A percentile compares a stretch with the other conserved stretches of the same genome.
phyloP scores from a whole-genome alignment of 2,113 vertebrate species.

The Tachycineta bicolor region DNA sequence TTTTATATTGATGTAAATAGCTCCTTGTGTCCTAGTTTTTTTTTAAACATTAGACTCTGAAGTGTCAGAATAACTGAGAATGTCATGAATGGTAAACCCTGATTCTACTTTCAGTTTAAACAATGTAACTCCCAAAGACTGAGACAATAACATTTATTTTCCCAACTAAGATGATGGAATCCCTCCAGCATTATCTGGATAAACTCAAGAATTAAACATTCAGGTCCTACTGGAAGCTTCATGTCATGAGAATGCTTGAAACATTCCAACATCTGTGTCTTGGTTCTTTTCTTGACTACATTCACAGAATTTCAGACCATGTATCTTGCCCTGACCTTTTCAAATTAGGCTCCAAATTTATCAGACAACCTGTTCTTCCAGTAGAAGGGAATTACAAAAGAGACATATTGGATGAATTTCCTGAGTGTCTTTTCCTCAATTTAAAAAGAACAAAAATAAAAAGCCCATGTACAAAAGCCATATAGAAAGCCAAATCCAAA shows the following conservation, averaged over 20 bases:
- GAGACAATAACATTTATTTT: not conserved
- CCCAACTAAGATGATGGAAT: not conserved
- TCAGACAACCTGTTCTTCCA: not conserved
- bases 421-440: not conserved
- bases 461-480: not conserved
- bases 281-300: not conserved
- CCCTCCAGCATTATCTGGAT: not conserved
- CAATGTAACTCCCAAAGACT: not conserved
- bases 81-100: not conserved
- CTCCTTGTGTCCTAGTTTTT: not conserved
- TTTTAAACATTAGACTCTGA: not conserved
- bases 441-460: not conserved
- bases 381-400: not conserved
- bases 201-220: not conserved
- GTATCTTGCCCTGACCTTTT: not conserved
- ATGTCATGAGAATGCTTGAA: not conserved
- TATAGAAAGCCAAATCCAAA: not conserved
- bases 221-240: not conserved
- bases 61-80: not conserved
- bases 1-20: not conserved
- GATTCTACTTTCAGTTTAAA: not conserved
- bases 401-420: not conserved
- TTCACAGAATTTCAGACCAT: not conserved
- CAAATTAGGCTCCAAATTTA: not conserved
- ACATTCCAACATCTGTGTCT: not conserved